Base-by-base conservation (phyloP, 2,113 vertebrate species). In the Gymnorhina tibicen region DNA sequence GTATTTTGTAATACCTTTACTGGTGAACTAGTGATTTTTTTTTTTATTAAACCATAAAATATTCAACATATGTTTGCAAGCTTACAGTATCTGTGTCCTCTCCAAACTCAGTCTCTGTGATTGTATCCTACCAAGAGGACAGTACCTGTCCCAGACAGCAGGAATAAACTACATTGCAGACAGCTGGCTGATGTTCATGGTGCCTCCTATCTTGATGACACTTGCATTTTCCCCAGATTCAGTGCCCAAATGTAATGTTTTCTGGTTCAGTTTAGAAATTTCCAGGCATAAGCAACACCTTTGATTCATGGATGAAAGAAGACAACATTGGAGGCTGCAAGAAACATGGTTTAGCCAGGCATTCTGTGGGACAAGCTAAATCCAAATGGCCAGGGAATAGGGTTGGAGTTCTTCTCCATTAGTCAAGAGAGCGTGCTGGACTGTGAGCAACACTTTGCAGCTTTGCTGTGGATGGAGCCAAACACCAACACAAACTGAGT, bases 221-320 rank as follows among this genome's bases (percentile, higher is more conserved):
- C 3, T 63, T 63, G 13, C 6, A 37, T 47, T 79, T 93, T 49
- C 32, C 41, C 49, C 1, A 6, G 35, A 64, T 41, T 16, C 32
- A 13, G 17, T 26, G 18, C 46, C 35, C 41, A 70, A 67, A 74
- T 0, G 0, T 11, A 37, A 16, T 0, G 0, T n/a, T 75, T 75
- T 41, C 35, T 52, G 10, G 14, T 56, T 42, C 47, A 35, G 23
- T 47, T 87, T 33, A 64, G 60, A 47, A 78, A 75, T 7, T 26
- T 46, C 50, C 42, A 74, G 20, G 47, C n/a, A 24, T n/a, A 58
- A 92, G 17, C 8, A 27, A 73, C 11, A 47, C 22, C 23, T 77
- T 62, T 66, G 37, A 93, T 53, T 66, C 28, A 20, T 1, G 16
- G 46, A 21, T 0, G 0, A 59, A 68, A 32, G 22, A 79, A 66